phyloP scores from a whole-genome alignment of 2,113 vertebrate genomes.

The Silurus meridionalis region DNA sequence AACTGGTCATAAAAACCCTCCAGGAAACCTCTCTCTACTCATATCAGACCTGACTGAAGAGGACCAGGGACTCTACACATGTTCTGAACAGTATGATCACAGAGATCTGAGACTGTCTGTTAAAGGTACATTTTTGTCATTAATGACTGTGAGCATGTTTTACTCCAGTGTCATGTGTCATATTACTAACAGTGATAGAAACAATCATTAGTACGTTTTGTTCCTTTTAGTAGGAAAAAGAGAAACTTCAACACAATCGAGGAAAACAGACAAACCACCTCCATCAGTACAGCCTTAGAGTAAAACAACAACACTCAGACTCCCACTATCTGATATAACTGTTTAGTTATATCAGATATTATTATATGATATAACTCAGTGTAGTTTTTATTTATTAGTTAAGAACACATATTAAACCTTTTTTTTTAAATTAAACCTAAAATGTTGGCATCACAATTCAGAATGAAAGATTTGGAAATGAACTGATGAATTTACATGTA shows the following conservation, averaged over 20 bases:
- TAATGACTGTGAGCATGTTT: too few species aligned
- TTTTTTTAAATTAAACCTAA: too few species aligned
- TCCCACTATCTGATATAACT: too few species aligned
- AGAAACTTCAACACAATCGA: too few species aligned
- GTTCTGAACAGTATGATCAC: constrained; percentile 15
- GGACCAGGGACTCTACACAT: neutral
- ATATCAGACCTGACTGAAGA: too few species aligned
- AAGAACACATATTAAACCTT: too few species aligned
- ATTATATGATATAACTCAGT: too few species aligned
- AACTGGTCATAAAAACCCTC: too few species aligned
- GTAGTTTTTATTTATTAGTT: neutral
- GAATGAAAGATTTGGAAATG: neutral
- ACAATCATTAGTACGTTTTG: neutral
- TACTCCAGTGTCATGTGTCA: neutral
- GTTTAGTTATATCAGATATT: too few species aligned
- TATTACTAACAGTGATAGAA: neutral
- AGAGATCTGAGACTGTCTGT: constrained; percentile 1
- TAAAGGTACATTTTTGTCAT: neutral
- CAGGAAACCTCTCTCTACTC: too few species aligned
- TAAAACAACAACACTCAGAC: too few species aligned
- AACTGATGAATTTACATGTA: neutral
- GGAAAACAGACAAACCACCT: neutral
- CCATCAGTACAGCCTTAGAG: neutral
- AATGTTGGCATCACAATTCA: too few species aligned
- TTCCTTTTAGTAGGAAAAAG: neutral